Evolutionary conservation across 1,140 invertebrate species (phyloP), one percentile per base, ranked within the genome.

Genomic region (Oedothorax gibbosus): DNA sequence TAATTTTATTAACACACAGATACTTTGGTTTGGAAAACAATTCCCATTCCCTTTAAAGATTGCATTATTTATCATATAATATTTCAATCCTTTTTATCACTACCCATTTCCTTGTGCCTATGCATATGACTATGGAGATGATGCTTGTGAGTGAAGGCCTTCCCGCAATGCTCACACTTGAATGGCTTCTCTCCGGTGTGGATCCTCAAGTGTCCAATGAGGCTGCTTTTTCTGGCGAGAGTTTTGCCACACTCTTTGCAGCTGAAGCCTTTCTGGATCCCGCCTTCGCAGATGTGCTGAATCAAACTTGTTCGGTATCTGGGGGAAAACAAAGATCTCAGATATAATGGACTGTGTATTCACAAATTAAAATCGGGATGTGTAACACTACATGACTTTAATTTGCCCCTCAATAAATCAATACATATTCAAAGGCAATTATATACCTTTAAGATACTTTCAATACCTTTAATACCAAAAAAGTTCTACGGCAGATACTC

Each of bases 71-170:
- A 68, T 18, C 49, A 68, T 12, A 12, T 21, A 12, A 20, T 35
- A 20, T 35, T 7, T 62, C 7, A 15, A 7, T 62, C 18, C 6
- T 6, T n/a, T 11, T 62, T 62, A 7, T n/a, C 15, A 11, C 35
- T 21, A 57, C 35, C 35, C 35, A 5, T 35, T 73, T 82, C 80
- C 49, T 49, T 82, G n/a, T 73, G 80, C 21, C 69, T 21, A 35
- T 82, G 80, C 80, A 82, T 82, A 50, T 82, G 80, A 54, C 80
- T 82, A 65, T 82, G 80, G 9, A 82, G 54, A 73, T 82, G 80
- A 51, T 82, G 80, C 35, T 82, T 82, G 54, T 82, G 80, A 35
- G 80, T 82, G 54, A 82, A 82, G 20, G 80, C 69, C 65, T 82
- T 82, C 21, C 69, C 80, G 72, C 80, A 82, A 53, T 82, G 69